Evolutionary conservation across 2,797 vertebrate species (phyloP), one percentile per base, ranked within the genome.

Genomic region (Sebastolobus alascanus): DNA sequence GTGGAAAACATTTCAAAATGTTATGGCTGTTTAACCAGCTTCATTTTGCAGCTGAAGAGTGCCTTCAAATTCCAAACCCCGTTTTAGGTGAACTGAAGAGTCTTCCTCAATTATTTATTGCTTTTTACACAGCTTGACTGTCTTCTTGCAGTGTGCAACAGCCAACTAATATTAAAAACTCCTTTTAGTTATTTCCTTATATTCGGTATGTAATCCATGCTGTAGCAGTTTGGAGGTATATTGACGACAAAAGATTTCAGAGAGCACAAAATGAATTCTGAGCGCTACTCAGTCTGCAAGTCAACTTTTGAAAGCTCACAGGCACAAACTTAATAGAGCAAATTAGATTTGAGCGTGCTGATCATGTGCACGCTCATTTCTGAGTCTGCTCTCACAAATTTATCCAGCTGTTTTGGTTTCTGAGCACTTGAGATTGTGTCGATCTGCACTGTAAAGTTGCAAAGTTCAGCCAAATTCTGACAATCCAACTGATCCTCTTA

Each of bases 121-220:
- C 10, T 59, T 50, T 55, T 75, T 31, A 20, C 14, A 8, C 16
- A 52, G 40, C 43, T 37, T 22, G 1, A 35, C 14, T 29, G 8
- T 27, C 46, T 73, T 61, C 10, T 56, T 1, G 73, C 73, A 79
- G 40, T 37, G 65, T 56, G 20, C 58, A 84, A 52, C 64, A 63
- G 79, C 16, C 61, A 73, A 61, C 54, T 67, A 29, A 77, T 35
- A 63, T 1, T n/a, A 0, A 54, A 31, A 77, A 31, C 9, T 68
- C 2, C 46, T 56, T 2, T 73, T 14, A 37, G 1, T 6, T 60
- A 18, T 73, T 8, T 60, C n/a, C 6, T 72, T 35, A 29, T 37
- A n/a, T 8, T 16, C 18, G 38, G 18, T 18, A 9, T 68, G 4
- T 33, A 27, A 10, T 55, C 29, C 14, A 16, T 68, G 37, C 5